Conservation (phyloP, 2,797 vertebrate species). For the Ciconia nigra region DNA sequence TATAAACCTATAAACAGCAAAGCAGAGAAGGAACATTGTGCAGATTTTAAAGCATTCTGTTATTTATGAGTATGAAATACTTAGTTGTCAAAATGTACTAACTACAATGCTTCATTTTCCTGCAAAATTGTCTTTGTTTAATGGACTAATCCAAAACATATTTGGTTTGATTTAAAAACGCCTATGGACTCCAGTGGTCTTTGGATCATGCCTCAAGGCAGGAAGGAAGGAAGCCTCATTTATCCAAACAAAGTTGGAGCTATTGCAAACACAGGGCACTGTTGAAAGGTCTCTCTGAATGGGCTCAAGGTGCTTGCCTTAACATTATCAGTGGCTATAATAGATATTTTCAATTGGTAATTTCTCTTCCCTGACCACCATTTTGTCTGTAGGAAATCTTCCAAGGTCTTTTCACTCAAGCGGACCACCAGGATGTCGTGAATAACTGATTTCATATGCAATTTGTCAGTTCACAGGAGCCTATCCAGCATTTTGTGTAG, state of each 20-base stretch:
- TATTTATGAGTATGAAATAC: background rate
- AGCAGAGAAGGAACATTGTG: background rate
- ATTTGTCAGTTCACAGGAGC: background rate
- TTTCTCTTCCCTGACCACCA: background rate
- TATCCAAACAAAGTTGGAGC: background rate
- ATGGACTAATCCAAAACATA: background rate
- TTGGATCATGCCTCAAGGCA: background rate
- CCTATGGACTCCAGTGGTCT: background rate
- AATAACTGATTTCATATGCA: background rate
- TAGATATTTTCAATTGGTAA: background rate
- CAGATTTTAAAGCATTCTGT: background rate
- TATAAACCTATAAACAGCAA: background rate
- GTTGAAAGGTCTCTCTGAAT: background rate
- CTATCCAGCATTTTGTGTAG: background rate
- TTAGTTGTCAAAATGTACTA: background rate
- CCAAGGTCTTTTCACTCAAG: background rate
- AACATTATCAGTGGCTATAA: background rate
- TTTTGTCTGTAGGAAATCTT: constrained; percentile 24
- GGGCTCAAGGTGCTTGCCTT: background rate
- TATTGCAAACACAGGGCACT: background rate
- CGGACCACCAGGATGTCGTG: background rate
- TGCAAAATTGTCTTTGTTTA: background rate
- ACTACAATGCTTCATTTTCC: background rate
- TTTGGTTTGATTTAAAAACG: background rate
- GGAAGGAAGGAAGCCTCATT: background rate